A percentile compares a stretch with the other conserved stretches of the same genome.
Evolutionary conservation across 2,888 invertebrate species (phyloP).

Genomic region (Podabrus alpinus): DNA sequence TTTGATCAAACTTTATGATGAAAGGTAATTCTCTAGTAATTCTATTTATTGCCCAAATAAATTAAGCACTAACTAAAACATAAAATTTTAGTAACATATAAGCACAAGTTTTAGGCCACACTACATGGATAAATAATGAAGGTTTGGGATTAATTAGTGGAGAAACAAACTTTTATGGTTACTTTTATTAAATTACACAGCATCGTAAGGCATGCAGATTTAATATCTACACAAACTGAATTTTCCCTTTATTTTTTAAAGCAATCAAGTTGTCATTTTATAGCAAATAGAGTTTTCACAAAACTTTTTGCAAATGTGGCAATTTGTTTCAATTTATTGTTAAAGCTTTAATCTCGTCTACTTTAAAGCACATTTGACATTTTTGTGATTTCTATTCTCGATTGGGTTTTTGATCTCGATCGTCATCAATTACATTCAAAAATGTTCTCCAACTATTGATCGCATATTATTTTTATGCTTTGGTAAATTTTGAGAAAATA

Average conservation of each 20-base stretch:
- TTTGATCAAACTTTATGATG: no score
- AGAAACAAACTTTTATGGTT: neutral
- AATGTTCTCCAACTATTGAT: neutral
- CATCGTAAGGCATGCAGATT: neutral
- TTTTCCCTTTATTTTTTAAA: neutral
- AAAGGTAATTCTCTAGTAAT: neutral
- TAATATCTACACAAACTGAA: neutral
- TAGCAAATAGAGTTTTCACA: neutral
- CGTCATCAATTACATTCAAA: neutral
- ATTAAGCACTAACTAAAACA: neutral
- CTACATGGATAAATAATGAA: neutral
- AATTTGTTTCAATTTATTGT: neutral
- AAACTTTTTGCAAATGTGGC: neutral
- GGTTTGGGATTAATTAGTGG: neutral
- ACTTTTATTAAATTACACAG: neutral
- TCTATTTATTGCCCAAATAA: neutral
- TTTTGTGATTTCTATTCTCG: neutral
- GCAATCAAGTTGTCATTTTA: neutral
- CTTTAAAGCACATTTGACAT: neutral
- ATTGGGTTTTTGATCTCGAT: neutral
- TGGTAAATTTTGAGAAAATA: neutral
- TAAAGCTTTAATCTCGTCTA: neutral
- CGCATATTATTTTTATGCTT: neutral
- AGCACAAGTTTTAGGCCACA: neutral
- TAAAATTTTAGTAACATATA: neutral